Conservation (phyloP, 2,113 vertebrate genomes). For the Riparia riparia region DNA sequence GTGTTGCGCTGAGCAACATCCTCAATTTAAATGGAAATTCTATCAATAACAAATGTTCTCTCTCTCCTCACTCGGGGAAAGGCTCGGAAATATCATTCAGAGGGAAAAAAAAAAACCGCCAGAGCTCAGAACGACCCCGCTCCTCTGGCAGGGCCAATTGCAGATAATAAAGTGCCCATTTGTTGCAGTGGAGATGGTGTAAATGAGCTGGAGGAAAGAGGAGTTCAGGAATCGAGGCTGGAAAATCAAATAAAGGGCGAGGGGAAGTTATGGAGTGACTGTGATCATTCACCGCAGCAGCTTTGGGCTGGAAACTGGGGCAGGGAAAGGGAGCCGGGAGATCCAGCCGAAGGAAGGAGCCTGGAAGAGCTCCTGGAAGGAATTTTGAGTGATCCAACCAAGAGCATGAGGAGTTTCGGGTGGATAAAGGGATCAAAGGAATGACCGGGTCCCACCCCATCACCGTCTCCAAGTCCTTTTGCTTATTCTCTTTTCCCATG, state of each 20-base stretch:
- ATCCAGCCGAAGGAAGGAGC: background rate
- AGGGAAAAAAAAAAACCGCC: background rate
- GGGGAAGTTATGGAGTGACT: background rate
- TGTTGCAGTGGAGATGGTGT: background rate
- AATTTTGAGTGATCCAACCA: rapidly evolving
- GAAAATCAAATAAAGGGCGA: background rate
- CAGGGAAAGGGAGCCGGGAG: background rate
- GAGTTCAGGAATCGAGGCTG: background rate
- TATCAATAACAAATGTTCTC: slow-evolving; percentile 15
- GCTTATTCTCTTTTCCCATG: background rate
- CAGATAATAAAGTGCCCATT: slow-evolving; percentile 4
- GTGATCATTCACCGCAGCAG: background rate
- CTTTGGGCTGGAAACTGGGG: background rate
- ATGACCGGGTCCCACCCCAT: rapidly evolving
- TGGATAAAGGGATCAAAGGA: background rate
- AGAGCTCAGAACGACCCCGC: background rate
- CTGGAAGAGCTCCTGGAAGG: background rate
- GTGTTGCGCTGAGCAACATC: slow-evolving; percentile 12
- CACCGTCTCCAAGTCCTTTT: rapidly evolving
- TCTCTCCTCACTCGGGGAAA: background rate
- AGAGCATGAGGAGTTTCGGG: background rate
- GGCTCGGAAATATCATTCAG: background rate
- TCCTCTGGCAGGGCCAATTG: background rate
- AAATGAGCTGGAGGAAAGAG: background rate
- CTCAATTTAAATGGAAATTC: slow-evolving; percentile 67